A percentile compares a stretch with the other conserved stretches of the same genome.
Conservation (phyloP, 2,113 vertebrate species). For the Alethe diademata region DNA sequence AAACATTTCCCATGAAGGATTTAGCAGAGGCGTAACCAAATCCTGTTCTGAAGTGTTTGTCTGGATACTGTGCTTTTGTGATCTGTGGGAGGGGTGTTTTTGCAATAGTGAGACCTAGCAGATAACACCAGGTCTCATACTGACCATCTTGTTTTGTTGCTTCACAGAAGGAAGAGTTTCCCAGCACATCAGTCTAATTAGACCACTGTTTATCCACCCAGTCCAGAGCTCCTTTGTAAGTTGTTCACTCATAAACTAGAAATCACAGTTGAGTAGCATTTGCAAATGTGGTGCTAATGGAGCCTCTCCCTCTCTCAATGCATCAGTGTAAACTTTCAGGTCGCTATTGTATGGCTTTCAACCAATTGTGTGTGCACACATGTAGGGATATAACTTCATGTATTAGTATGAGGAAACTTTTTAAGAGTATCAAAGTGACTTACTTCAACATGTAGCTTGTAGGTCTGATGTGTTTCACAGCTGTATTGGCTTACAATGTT, state of each 20-base stretch:
- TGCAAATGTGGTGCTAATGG: background rate
- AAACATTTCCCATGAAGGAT: background rate
- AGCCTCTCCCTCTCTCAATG: background rate
- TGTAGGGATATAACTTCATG: background rate
- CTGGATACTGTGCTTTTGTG: background rate
- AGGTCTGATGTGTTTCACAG: background rate
- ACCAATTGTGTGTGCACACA: rapidly evolving
- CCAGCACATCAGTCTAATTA: background rate
- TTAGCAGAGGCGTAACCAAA: background rate
- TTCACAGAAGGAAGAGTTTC: constrained; percentile 61
- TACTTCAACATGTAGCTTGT: background rate
- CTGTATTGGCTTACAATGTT: background rate
- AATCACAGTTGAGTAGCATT: background rate
- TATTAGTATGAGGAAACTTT: background rate
- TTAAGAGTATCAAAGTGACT: background rate
- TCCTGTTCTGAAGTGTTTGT: background rate
- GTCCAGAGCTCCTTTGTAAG: constrained; percentile 49
- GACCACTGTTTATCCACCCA: background rate
- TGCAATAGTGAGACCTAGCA: background rate
- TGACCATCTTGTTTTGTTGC: constrained; percentile 1
- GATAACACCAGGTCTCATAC: background rate
- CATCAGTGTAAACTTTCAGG: background rate
- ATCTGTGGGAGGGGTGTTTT: background rate
- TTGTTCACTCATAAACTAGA: background rate
- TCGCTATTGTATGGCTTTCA: background rate